A percentile compares a stretch with the other conserved stretches of the same genome.
phyloP scores from a whole-genome alignment of 23 tunicate genomes.

The Diplosoma virens region DNA sequence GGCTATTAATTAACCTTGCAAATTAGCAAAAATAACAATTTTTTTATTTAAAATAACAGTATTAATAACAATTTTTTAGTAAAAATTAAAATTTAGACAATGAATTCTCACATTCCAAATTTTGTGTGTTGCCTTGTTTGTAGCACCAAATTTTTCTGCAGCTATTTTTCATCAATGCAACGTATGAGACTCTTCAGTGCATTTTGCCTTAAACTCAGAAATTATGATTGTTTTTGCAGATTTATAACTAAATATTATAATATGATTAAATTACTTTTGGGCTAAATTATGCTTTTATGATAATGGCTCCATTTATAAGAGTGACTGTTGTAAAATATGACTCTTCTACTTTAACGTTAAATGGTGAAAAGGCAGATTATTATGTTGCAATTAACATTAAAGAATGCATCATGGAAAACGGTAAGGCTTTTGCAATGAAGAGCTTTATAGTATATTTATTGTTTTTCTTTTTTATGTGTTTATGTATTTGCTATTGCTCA shows the following conservation, averaged over 20 bases:
- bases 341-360: conserved; percentile 13
- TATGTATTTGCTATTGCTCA: background rate
- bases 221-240: too few species aligned
- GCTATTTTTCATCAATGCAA: too few species aligned
- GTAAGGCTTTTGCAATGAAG: conserved; percentile 4
- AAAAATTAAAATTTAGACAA: too few species aligned
- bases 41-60: too few species aligned
- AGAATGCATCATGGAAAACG: conserved; percentile 66
- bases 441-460: background rate
- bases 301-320: conserved; percentile 90
- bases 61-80: too few species aligned
- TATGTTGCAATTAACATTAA: conserved; percentile 86
- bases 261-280: background rate
- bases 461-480: background rate
- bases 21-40: too few species aligned
- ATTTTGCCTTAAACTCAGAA: too few species aligned
- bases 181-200: too few species aligned
- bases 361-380: conserved; percentile 44
- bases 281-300: background rate
- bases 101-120: too few species aligned
- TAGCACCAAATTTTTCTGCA: too few species aligned
- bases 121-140: too few species aligned
- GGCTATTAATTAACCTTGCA: too few species aligned
- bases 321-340: conserved; percentile 64
- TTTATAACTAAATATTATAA: background rate